These are phyloP conservation scores for Champsocephalus gunnari DNA, from an alignment of 2,797 vertebrate genomes.

Conservation along the genomic window DNA sequence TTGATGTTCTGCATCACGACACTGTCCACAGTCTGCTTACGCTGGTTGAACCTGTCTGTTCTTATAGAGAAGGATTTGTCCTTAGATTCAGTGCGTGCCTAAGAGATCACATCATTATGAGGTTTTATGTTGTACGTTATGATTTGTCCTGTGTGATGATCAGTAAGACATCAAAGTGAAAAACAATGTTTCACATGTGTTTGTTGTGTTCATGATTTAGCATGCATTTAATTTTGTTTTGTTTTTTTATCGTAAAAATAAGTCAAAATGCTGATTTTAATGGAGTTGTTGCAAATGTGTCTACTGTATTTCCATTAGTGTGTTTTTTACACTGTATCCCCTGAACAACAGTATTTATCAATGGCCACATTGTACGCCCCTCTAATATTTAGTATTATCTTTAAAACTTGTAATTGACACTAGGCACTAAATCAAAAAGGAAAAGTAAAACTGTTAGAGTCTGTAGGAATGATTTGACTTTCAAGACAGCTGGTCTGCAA, in stretches of 20 bases:
- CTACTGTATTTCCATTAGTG: slow-evolving; percentile 52
- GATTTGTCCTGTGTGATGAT: slow-evolving; percentile 56
- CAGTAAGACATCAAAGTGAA: slow-evolving; percentile 41
- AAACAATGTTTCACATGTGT: slow-evolving; percentile 31
- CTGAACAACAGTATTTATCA: slow-evolving; percentile 57
- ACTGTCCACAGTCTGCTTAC: slow-evolving; percentile 57
- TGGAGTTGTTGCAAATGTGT: slow-evolving; percentile 46
- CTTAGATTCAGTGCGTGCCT: slow-evolving; percentile 70
- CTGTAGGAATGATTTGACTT: slow-evolving; percentile 43
- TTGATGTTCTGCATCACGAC: slow-evolving; percentile 60
- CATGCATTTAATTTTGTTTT: slow-evolving; percentile 73
- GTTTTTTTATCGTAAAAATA: slow-evolving; percentile 46
- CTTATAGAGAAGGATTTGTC: slow-evolving; percentile 49
- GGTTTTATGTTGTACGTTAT: slow-evolving; percentile 51
- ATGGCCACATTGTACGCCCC: slow-evolving; percentile 15
- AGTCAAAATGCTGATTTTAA: slow-evolving; percentile 47
- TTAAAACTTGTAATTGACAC: slow-evolving; percentile 24
- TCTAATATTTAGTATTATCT: slow-evolving; percentile 35
- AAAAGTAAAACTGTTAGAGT: slow-evolving; percentile 31
- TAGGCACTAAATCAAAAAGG: slow-evolving; percentile 46
- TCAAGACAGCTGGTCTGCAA: slow-evolving; percentile 78
- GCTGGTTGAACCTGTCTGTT: slow-evolving; percentile 62
- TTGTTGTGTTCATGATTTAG: slow-evolving; percentile 62
- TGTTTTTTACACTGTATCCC: slow-evolving; percentile 48
- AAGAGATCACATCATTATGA: slow-evolving; percentile 60